Conservation (phyloP, 2,888 invertebrate genomes). For the Parascotia fuliginaria region DNA sequence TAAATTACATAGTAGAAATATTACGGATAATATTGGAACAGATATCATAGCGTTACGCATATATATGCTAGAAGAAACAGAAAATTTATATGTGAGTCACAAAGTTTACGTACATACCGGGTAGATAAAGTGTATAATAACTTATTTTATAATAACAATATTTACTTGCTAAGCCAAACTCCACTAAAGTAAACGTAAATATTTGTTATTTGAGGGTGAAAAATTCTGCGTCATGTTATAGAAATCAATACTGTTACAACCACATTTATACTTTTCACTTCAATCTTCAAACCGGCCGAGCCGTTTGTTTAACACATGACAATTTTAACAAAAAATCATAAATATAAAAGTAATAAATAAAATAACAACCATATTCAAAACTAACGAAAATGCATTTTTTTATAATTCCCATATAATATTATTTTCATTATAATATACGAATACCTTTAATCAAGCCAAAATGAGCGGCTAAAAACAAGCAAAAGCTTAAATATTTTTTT, state of each 20-base stretch:
- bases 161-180: no score
- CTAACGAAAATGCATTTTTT: slow-evolving; percentile 9
- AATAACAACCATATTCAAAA: slow-evolving; percentile 4
- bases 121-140: no score
- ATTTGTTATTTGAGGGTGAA: background rate
- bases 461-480: slow-evolving; percentile 49
- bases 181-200: background rate
- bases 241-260: background rate
- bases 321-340: background rate
- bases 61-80: no score
- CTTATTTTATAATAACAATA: no score
- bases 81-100: no score
- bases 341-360: background rate
- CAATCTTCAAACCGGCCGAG: background rate
- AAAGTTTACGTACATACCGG: no score
- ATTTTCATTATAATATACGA: slow-evolving; percentile 25
- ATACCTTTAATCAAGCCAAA: slow-evolving; percentile 54
- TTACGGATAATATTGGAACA: no score
- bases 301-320: background rate
- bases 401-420: slow-evolving; percentile 5
- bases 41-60: no score
- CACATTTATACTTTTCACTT: background rate
- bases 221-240: background rate
- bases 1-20: no score
- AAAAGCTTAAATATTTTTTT: slow-evolving; percentile 53